phyloP scores from a whole-genome alignment of 2,113 vertebrate species.

The Morone chrysops region DNA sequence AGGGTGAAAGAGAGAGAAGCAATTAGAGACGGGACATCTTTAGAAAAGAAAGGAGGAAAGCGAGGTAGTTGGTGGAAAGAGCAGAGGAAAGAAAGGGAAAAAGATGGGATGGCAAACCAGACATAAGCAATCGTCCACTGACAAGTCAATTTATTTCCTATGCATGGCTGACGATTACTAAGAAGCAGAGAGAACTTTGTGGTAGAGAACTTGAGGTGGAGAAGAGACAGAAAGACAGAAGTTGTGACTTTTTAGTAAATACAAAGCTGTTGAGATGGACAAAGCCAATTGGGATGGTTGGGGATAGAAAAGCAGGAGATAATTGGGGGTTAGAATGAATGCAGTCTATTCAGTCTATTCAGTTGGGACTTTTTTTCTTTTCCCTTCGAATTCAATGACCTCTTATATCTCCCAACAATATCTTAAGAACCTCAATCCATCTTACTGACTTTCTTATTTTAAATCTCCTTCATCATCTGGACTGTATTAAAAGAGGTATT shows the following conservation, averaged over 20 bases:
- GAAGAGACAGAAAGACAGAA: conserved; percentile 2
- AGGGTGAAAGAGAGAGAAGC: conserved; percentile 31
- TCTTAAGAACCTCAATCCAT: conserved; percentile 16
- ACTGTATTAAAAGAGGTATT: conserved; percentile 46
- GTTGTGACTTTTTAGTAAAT: conserved; percentile 2
- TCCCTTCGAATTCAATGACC: conserved; percentile 17
- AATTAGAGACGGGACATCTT: conserved; percentile 31
- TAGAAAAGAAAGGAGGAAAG: conserved; percentile 15
- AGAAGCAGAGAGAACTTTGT: conserved; percentile 42
- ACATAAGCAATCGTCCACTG: conserved; percentile 56
- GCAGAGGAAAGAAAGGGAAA: background rate
- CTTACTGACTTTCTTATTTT: conserved; percentile 27
- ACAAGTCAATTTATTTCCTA: conserved; percentile 69
- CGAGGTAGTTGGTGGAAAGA: conserved; percentile 10
- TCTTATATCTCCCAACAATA: conserved; percentile 12
- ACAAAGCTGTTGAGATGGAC: conserved; percentile 26
- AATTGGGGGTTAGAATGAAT: conserved; percentile 6
- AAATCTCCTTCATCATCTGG: conserved; percentile 27
- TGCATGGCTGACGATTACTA: conserved; percentile 43
- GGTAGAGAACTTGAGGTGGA: conserved; percentile 4
- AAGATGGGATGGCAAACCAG: conserved; percentile 54
- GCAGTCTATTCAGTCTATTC: conserved; percentile 19
- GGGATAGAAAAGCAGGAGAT: conserved; percentile 12
- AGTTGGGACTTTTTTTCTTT: background rate
- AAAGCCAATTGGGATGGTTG: conserved; percentile 18